Base-by-base conservation (phyloP, 35 echinoderm and acorn worm species). In the Stichopus chloronotus region DNA sequence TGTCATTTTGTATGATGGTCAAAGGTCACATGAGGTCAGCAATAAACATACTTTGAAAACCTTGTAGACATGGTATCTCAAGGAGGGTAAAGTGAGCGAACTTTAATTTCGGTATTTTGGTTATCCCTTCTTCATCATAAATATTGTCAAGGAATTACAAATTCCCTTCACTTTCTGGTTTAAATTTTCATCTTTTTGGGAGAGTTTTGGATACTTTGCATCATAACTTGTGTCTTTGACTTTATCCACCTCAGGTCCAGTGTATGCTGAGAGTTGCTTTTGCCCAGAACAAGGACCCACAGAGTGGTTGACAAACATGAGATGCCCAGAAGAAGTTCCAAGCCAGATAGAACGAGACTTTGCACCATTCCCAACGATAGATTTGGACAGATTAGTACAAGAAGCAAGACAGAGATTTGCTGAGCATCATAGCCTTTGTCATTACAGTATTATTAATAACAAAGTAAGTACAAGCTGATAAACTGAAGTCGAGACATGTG, bases 401-500 rank as follows among this genome's bases (percentile, higher is more conserved):
- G 92, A 96, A 87, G 95, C 94, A 14, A 72, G 92, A 12, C 10
- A 83, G 4, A 96, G 92, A 88, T 98, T 95, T 88, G 91, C 79
- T 10, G 84, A 56, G 88, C 92, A 95, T 72, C 97, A 98, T 76
- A 98, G 97, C 86, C 88, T 98, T 19, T 96, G 87, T 53, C 97
- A 98, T 92, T 98, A 98, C 69, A 91, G 63, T 63, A 98, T 98
- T 52, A 94, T 95, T 7, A 83, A 98, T 92, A 98, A 98, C 78
- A 95, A 60, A 77, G 97, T 98, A 93, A 93, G 96, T 88, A 58
- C 9, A 20, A 20, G 56, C 1, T 43, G 30, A 43, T 43, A 43
- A 43, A 43, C 3, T 43, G 30, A 43, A 43, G 30, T 43, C 1
- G 30, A 43, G 30, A 43, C 30, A 43, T 43, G 0, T 3, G 30